A percentile compares a stretch with the other conserved stretches of the same genome.
These are phyloP conservation scores for Otolemur garnettii DNA, from an alignment of 2,113 vertebrate genomes.

Conservation along the genomic window DNA sequence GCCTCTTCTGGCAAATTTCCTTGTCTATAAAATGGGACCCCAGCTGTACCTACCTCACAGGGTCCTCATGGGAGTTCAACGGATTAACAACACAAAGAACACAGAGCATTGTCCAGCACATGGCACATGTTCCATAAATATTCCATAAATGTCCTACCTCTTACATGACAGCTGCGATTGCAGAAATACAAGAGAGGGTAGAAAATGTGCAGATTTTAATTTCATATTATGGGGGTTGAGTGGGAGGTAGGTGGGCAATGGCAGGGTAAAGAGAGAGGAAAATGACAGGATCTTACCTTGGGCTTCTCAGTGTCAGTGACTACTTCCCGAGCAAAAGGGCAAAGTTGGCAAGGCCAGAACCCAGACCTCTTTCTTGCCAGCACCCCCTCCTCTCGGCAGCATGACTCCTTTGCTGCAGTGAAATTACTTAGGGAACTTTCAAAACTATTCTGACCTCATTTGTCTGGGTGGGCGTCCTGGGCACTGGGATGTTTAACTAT, in stretches of 20 bases:
- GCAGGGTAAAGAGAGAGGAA: not conserved
- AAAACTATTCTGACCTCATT: not conserved
- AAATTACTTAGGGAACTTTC: not conserved
- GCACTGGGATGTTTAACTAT: rapidly evolving
- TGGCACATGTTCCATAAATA: rapidly evolving
- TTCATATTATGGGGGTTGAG: rapidly evolving
- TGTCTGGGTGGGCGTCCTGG: too few species aligned
- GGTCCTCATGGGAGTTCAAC: not conserved
- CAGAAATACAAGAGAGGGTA: rapidly evolving
- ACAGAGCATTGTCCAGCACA: rapidly evolving
- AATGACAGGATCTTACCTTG: not conserved
- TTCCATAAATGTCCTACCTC: too few species aligned
- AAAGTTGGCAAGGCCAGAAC: not conserved
- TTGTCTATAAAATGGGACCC: not conserved
- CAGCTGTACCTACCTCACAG: too few species aligned
- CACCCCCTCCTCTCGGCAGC: not conserved
- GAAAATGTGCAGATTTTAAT: not conserved
- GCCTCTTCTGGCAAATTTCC: rapidly evolving
- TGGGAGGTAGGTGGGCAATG: rapidly evolving
- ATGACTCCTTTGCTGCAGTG: rapidly evolving
- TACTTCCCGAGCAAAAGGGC: not conserved
- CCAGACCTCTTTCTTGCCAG: not conserved
- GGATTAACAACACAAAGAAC: too few species aligned
- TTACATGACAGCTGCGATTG: rapidly evolving
- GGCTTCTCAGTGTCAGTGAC: too few species aligned